Percentiles rank a stretch among this genome's conserved stretches.
Conservation (phyloP, 2,113 vertebrate species). For the Zosterops borbonicus region DNA sequence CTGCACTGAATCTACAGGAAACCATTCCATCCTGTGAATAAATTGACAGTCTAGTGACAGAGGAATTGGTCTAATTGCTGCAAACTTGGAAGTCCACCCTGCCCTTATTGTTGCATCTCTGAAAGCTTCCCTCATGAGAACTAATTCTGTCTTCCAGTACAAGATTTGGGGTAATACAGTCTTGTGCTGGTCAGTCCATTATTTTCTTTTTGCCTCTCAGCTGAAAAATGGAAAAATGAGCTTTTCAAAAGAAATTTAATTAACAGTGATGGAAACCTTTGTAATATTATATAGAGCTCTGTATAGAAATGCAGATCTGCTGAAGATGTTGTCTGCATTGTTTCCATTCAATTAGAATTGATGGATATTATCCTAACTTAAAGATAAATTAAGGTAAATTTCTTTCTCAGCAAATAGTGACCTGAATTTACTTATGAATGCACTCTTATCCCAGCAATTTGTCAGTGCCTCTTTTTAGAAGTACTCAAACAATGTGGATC, state of each 20-base stretch:
- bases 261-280: not conserved
- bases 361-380: not conserved
- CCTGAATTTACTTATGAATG: not conserved
- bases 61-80: not conserved
- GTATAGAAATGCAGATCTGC: not conserved
- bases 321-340: not conserved
- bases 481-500: not conserved
- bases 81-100: not conserved
- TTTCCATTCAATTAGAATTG: not conserved
- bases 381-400: not conserved
- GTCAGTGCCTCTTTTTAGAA: not conserved
- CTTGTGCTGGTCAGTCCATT: not conserved
- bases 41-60: not conserved
- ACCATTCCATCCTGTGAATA: not conserved
- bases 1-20: not conserved
- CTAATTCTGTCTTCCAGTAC: not conserved
- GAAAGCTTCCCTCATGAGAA: not conserved
- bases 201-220: not conserved
- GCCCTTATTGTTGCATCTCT: not conserved
- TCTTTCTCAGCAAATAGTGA: not conserved
- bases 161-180: fast-evolving
- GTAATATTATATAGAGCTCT: not conserved
- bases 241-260: not conserved
- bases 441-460: not conserved
- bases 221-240: not conserved